phyloP scores from a whole-genome alignment of 2,888 invertebrate species.

The Blomia tropicalis region DNA sequence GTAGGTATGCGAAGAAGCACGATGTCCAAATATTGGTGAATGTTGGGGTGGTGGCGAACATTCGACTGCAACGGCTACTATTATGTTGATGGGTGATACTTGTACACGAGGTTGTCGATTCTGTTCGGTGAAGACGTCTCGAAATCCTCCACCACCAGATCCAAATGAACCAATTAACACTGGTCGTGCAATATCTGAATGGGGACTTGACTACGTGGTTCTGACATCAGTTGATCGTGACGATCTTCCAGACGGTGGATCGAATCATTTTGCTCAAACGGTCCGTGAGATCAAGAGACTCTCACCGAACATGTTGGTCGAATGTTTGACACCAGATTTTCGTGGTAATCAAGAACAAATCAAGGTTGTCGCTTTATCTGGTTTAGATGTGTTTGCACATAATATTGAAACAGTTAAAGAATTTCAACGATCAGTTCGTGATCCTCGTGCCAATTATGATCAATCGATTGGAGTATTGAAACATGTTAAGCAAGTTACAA shows the following conservation, averaged over 20 bases:
- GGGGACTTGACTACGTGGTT: slow-evolving; percentile 94
- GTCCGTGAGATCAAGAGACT: slow-evolving; percentile 64
- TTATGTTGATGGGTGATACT: slow-evolving; percentile 98
- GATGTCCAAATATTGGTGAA: slow-evolving; percentile 95
- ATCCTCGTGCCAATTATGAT: slow-evolving; percentile 72
- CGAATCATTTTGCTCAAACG: slow-evolving; percentile 80
- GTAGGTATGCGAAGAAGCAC: slow-evolving; percentile 71
- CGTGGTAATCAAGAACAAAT: slow-evolving; percentile 60
- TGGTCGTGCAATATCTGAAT: slow-evolving; percentile 71
- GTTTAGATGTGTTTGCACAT: slow-evolving; percentile 91
- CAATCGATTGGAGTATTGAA: slow-evolving; percentile 71
- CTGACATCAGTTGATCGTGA: slow-evolving; percentile 95
- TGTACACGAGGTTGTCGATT: slow-evolving; percentile 96
- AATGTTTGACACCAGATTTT: slow-evolving; percentile 93
- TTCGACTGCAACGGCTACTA: slow-evolving; percentile 94
- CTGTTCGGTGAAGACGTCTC: slow-evolving; percentile 92
- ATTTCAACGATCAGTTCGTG: slow-evolving; percentile 69
- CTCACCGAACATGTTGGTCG: slow-evolving; percentile 74
- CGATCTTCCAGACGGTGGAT: slow-evolving; percentile 84
- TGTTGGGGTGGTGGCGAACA: slow-evolving; percentile 93
- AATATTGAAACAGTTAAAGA: slow-evolving; percentile 92
- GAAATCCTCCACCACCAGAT: slow-evolving; percentile 73
- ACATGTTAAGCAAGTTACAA: slow-evolving; percentile 53
- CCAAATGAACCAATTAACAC: slow-evolving; percentile 78
- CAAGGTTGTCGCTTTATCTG: slow-evolving; percentile 55